Evolutionary conservation across 2,113 vertebrate species (phyloP).

Genomic region (Scomber colias): DNA sequence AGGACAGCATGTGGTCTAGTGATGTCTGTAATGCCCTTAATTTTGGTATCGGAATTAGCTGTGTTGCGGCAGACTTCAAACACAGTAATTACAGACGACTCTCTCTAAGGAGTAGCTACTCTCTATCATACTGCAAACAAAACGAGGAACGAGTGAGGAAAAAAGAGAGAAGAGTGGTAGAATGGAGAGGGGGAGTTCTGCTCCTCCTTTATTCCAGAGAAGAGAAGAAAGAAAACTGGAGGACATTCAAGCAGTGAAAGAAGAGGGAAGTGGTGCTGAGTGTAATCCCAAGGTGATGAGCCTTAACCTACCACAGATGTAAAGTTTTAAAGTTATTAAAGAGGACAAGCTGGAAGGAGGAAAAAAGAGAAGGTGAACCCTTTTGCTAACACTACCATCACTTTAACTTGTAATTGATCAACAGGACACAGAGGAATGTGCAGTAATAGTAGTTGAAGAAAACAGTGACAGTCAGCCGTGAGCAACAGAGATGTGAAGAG

Average conservation of each 20-base stretch:
- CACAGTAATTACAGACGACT: conserved; percentile 78
- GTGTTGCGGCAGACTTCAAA: conserved; percentile 80
- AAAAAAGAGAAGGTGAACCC: conserved; percentile 34
- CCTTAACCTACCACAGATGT: conserved; percentile 41
- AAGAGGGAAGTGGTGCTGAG: conserved; percentile 42
- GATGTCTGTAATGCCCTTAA: conserved; percentile 64
- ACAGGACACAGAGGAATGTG: conserved; percentile 36
- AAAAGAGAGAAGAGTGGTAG: conserved; percentile 8
- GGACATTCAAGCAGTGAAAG: conserved; percentile 32
- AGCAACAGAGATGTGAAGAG: conserved; percentile 25
- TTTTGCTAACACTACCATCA: conserved; percentile 10
- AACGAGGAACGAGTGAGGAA: conserved; percentile 39
- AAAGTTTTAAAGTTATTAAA: conserved; percentile 27
- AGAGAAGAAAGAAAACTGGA: conserved; percentile 33
- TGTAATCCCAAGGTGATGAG: conserved; percentile 44
- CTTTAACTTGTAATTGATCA: conserved; percentile 57
- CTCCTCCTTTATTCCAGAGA: conserved; percentile 45
- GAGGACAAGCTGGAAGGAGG: conserved; percentile 34
- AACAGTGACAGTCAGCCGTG: conserved; percentile 24
- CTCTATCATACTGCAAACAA: conserved; percentile 68
- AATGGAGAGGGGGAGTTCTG: conserved; percentile 24
- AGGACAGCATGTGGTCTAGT: conserved; percentile 56
- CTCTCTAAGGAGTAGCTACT: conserved; percentile 68
- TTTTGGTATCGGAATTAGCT: conserved; percentile 73
- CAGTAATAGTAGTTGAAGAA: conserved; percentile 20